A percentile compares a stretch with the other conserved stretches of the same genome.
Conservation (phyloP, 2,797 vertebrate genomes). For the Cirrhinus molitorella region DNA sequence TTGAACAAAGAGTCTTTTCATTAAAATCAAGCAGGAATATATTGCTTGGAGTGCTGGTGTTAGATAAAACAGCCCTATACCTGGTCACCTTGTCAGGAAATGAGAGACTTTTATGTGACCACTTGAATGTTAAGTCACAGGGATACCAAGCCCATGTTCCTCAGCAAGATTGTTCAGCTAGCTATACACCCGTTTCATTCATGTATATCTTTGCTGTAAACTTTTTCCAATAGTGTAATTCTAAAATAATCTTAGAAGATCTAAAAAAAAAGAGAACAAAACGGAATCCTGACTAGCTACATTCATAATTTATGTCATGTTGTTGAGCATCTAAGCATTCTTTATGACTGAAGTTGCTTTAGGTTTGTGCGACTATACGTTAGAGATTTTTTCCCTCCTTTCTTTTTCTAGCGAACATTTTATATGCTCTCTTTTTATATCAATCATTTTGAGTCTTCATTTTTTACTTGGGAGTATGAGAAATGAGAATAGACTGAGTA, state of each 20-base stretch:
- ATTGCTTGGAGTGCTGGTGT: not conserved
- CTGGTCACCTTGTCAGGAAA: not conserved
- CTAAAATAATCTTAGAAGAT: not conserved
- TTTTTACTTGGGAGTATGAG: not conserved
- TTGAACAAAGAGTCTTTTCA: not conserved
- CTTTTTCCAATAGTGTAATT: not conserved
- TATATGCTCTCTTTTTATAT: no score
- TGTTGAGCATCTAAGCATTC: not conserved
- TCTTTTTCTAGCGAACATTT: not conserved
- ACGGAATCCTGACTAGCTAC: not conserved
- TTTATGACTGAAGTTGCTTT: not conserved
- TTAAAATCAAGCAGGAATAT: constrained; percentile 1
- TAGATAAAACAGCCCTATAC: not conserved
- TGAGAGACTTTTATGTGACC: not conserved
- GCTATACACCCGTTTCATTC: not conserved
- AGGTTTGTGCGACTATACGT: not conserved
- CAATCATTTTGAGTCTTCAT: not conserved
- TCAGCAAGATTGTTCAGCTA: not conserved
- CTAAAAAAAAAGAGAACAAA: not conserved
- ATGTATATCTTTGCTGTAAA: not conserved
- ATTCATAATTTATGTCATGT: constrained; percentile 2
- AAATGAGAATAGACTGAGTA: not conserved
- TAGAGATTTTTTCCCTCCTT: not conserved
- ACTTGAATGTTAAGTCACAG: constrained; percentile 6
- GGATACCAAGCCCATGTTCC: not conserved